Evolutionary conservation across 2,888 invertebrate species (phyloP).

Genomic region (Drosophila nr. perissopoda): DNA sequence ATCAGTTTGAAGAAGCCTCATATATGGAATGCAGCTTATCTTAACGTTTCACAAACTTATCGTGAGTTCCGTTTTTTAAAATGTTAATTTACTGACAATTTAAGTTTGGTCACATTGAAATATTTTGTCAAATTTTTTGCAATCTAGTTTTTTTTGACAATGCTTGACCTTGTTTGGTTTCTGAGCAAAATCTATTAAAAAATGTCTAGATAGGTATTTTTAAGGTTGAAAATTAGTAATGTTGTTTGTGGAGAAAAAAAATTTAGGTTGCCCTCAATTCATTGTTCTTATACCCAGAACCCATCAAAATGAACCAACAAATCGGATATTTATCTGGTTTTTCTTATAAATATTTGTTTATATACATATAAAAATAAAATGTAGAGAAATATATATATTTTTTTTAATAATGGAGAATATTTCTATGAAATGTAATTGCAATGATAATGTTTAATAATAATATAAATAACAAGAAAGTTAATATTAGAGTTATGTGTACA

Average conservation of each 20-base stretch:
- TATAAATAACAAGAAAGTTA: background rate
- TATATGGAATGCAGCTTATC: background rate
- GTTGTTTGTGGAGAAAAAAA: background rate
- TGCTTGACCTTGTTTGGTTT: background rate
- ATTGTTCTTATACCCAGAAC: too few relatives aligned
- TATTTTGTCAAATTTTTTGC: background rate
- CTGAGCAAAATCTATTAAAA: background rate
- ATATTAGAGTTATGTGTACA: background rate
- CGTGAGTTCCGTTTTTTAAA: background rate
- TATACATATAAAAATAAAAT: background rate
- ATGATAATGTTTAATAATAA: background rate
- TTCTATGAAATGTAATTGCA: background rate
- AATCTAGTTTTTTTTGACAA: background rate
- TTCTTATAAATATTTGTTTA: background rate
- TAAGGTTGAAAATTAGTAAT: background rate
- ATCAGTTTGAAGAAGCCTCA: background rate
- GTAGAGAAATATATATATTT: background rate
- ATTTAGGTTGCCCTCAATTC: background rate
- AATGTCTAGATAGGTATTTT: background rate
- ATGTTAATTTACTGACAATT: background rate
- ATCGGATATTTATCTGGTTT: background rate
- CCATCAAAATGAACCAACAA: background rate
- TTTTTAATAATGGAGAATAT: background rate
- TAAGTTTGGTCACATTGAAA: background rate
- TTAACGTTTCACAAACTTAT: background rate